Evolutionary conservation across 2,113 vertebrate species (phyloP), one percentile per base, ranked within the genome.

Genomic region (Elaphurus davidianus): DNA sequence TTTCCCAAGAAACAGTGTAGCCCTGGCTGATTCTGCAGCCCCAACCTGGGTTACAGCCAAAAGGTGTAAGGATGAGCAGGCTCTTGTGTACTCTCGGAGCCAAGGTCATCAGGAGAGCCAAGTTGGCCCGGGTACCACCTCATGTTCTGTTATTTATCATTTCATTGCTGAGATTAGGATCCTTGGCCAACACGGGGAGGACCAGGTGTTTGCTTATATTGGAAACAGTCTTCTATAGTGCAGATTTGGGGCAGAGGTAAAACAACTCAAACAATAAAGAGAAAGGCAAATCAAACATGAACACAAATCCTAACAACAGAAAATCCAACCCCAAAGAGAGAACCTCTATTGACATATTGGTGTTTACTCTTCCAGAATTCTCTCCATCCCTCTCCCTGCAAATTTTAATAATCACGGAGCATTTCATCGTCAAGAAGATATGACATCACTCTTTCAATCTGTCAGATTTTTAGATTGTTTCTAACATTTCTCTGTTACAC

Each of bases 211-310:
- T 33, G 47, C 28, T 93, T 83, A 40, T 12, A 8, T 12, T 60
- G 62, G 19, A 83, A 87, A 52, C 33, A 23, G 36, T 27, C 87
- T 76, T 50, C 33, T 11, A 17, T 5, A 36, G 25, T 6, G 14
- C 62, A 55, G 83, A 79, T 94, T 59, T 52, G 57, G 62, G 55
- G 30, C 43, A 85, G 40, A 94, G 83, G 78, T 96, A 19, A 59
- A 83, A 57, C 25, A 45, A 45, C 59, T 23, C 40, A 57, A 91
- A 64, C 0, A 9, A 12, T 67, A 90, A 5, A 95, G 52, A 81
- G 30, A n/a, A 92, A 79, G 57, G 25, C 25, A 82, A 33, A 40
- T 4, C 40, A 33, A 23, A 45, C 28, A n/a, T 0, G 14, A 50
- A 87, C 40, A 25, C 27, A 59, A 59, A 40, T 16, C 11, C 55